Percentiles rank a stretch among this genome's conserved stretches.
phyloP scores from a whole-genome alignment of 1,140 invertebrate genomes.

The Drosophila auraria region DNA sequence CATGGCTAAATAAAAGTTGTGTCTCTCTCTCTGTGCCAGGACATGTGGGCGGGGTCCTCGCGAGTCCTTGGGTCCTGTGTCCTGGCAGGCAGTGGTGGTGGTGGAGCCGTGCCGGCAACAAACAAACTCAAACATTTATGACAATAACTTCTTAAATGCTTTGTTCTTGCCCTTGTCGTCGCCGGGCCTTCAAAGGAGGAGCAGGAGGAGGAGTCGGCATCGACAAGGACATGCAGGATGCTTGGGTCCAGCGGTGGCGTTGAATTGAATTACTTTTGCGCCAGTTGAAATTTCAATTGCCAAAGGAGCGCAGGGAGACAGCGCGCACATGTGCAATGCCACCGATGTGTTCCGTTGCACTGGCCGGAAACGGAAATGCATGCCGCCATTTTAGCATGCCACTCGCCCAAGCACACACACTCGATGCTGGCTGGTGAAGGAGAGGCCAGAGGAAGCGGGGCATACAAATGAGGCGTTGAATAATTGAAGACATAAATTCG shows the following conservation, averaged over 20 bases:
- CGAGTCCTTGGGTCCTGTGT: constrained; percentile 1
- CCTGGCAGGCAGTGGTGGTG: constrained; percentile 2
- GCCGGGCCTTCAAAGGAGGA: constrained; percentile 20
- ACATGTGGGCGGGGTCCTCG: constrained; percentile 8
- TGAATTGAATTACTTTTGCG: constrained; percentile 83
- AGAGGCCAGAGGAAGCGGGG: constrained; percentile 43
- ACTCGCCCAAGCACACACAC: constrained; percentile 28
- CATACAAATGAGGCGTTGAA: constrained; percentile 82
- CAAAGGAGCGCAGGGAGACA: constrained; percentile 24
- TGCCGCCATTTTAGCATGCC: constrained; percentile 78
- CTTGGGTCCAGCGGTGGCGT: constrained; percentile 57
- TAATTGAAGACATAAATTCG: constrained; percentile 84
- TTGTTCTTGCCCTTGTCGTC: constrained; percentile 64
- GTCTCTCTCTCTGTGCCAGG: constrained; percentile 51
- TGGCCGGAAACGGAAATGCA: constrained; percentile 82
- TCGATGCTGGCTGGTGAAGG: not conserved
- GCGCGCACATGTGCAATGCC: constrained; percentile 69
- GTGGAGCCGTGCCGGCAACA: constrained; percentile 36
- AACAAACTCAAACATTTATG: constrained; percentile 82
- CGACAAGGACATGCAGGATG: constrained; percentile 56
- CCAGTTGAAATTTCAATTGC: constrained; percentile 83
- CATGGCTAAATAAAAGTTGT: constrained; percentile 79
- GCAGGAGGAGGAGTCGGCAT: not conserved
- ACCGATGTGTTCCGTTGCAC: constrained; percentile 47
- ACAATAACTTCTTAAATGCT: constrained; percentile 84